Evolutionary conservation across 2,797 vertebrate genomes (phyloP).

Genomic region (Paramormyrops hopkinsi): DNA sequence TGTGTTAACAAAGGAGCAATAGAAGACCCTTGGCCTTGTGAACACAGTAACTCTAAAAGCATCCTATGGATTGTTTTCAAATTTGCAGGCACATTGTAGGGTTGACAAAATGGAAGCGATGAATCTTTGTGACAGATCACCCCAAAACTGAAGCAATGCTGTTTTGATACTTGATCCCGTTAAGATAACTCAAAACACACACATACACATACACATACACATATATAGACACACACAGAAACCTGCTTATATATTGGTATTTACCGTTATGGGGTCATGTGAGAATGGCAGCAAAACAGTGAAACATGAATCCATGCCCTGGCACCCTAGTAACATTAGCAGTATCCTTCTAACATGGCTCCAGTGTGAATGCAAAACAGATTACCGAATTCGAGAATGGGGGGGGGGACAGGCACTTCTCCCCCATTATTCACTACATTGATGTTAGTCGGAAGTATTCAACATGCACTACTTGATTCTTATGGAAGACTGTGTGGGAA

Average conservation of each 20-base stretch:
- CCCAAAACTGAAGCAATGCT: too few species aligned
- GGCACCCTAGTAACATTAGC: too few species aligned
- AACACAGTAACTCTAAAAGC: neutral
- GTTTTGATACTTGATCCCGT: neutral
- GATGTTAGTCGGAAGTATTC: neutral
- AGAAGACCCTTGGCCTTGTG: neutral
- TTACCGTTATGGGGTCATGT: neutral
- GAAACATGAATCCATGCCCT: neutral
- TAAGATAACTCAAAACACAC: neutral
- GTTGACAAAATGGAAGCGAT: neutral
- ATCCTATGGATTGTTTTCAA: neutral
- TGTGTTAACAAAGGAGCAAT: neutral
- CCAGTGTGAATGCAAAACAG: neutral
- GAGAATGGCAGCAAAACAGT: neutral
- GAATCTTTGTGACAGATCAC: neutral
- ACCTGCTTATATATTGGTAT: too few species aligned
- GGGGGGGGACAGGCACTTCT: neutral
- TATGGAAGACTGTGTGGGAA: too few species aligned
- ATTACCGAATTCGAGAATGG: neutral
- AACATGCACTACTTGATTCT: too few species aligned
- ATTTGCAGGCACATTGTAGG: neutral
- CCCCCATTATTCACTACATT: neutral
- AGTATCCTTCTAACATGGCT: neutral
- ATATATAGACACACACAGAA: too few species aligned
- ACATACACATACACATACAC: neutral